Evolutionary conservation across 1,140 invertebrate genomes (phyloP).

Genomic region (Bilobella aurantiaca): DNA sequence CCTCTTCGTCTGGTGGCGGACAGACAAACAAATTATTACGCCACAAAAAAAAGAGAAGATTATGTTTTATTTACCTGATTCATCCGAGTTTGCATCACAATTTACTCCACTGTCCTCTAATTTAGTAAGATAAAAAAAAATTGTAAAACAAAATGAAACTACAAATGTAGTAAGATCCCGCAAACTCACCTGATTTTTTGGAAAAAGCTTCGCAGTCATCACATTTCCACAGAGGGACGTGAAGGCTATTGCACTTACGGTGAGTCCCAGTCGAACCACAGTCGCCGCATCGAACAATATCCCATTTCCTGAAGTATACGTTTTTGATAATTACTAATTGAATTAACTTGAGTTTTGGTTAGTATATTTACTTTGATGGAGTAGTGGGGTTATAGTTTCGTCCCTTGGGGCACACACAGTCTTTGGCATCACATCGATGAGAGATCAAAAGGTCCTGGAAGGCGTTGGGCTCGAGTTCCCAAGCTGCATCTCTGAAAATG

Average conservation of each 20-base stretch:
- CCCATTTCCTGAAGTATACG: conserved; percentile 41
- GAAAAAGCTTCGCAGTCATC: conserved; percentile 8
- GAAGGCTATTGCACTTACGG: conserved; percentile 40
- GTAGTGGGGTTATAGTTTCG: conserved; percentile 10
- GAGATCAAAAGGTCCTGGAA: conserved; percentile 40
- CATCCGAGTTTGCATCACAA: too few relatives aligned
- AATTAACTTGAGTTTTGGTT: neutral
- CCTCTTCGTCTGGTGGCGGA: too few relatives aligned
- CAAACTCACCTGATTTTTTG: neutral
- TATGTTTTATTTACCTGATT: too few relatives aligned
- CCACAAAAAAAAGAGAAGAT: too few relatives aligned
- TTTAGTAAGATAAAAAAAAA: too few relatives aligned
- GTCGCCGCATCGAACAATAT: conserved; percentile 45
- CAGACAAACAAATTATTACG: too few relatives aligned
- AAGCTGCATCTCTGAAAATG: conserved; percentile 50
- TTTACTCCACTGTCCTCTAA: too few relatives aligned
- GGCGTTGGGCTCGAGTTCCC: conserved; percentile 55
- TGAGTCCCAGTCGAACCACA: conserved; percentile 52
- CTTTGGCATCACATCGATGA: conserved; percentile 22
- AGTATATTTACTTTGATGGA: conserved; percentile 1
- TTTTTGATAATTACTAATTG: conserved; percentile 15
- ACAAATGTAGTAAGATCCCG: too few relatives aligned
- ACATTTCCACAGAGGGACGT: conserved; percentile 13
- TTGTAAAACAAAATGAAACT: too few relatives aligned
- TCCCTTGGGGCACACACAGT: conserved; percentile 23